These are phyloP conservation scores for Crypturellus tataupa DNA, from an alignment of 2,797 vertebrate genomes.

Conservation along the genomic window DNA sequence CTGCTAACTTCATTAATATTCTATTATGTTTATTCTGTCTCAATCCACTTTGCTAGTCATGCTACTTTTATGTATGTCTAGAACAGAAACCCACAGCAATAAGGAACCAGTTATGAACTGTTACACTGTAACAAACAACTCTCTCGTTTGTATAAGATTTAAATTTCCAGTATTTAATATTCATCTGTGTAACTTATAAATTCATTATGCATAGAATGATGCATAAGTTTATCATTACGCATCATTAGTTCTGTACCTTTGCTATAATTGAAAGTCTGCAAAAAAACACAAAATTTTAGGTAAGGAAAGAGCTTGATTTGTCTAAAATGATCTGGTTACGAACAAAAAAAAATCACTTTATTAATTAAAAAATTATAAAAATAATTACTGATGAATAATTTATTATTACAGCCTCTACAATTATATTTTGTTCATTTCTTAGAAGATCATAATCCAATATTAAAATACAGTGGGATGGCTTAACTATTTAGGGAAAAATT, in stretches of 20 bases:
- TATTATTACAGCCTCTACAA: neutral
- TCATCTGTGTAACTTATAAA: neutral
- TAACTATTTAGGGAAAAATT: neutral
- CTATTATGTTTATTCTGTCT: neutral
- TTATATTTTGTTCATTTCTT: neutral
- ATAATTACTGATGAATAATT: neutral
- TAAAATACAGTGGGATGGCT: fast-evolving
- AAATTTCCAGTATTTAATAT: neutral
- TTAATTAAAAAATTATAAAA: neutral
- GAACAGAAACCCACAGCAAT: neutral
- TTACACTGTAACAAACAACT: neutral
- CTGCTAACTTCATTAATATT: neutral
- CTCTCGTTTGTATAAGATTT: neutral
- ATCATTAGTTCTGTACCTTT: neutral
- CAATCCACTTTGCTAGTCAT: neutral
- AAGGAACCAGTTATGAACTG: neutral
- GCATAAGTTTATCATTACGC: neutral
- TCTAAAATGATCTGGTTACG: neutral
- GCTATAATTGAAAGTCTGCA: neutral
- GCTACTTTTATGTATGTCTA: neutral
- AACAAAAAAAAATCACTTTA: neutral
- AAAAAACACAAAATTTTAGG: neutral
- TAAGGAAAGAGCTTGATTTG: neutral
- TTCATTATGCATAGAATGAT: too few relatives aligned
- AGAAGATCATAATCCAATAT: neutral